Percentiles rank a stretch among this genome's conserved stretches.
phyloP scores from a whole-genome alignment of 2,888 invertebrate species.

The Kryphioiulus occultus region DNA sequence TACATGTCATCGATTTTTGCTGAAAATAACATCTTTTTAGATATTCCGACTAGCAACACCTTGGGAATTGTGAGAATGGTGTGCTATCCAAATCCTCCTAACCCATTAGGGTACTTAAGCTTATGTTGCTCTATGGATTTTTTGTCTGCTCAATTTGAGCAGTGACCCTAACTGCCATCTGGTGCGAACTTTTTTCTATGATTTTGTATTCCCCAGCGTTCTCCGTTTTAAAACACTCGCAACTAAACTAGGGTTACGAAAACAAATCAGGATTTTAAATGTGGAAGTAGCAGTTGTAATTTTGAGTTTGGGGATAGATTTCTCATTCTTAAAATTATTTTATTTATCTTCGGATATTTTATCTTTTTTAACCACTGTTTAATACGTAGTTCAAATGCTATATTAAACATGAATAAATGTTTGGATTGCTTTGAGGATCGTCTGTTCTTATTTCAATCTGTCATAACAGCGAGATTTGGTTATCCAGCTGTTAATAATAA shows the following conservation, averaged over 20 bases:
- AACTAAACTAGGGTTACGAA: not conserved
- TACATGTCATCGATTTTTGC: too few relatives aligned
- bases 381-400: conserved; percentile 19
- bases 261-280: not conserved
- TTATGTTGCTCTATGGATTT: not conserved
- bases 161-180: not conserved
- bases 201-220: not conserved
- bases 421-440: not conserved
- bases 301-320: conserved; percentile 20
- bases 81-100: not conserved
- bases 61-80: not conserved
- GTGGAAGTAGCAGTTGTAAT: conserved; percentile 2
- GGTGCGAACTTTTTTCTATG: not conserved
- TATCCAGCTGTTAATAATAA: not conserved
- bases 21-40: too few relatives aligned
- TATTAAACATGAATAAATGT: conserved; percentile 14
- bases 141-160: not conserved
- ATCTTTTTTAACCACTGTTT: conserved; percentile 20
- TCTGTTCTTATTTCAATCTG: not conserved
- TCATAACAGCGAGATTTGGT: not conserved
- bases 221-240: not conserved
- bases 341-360: conserved; percentile 40
- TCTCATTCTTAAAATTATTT: conserved; percentile 2
- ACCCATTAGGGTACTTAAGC: not conserved
- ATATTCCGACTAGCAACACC: too few relatives aligned